Conservation (phyloP, 2,888 invertebrate species). For the Metalampra italica region DNA sequence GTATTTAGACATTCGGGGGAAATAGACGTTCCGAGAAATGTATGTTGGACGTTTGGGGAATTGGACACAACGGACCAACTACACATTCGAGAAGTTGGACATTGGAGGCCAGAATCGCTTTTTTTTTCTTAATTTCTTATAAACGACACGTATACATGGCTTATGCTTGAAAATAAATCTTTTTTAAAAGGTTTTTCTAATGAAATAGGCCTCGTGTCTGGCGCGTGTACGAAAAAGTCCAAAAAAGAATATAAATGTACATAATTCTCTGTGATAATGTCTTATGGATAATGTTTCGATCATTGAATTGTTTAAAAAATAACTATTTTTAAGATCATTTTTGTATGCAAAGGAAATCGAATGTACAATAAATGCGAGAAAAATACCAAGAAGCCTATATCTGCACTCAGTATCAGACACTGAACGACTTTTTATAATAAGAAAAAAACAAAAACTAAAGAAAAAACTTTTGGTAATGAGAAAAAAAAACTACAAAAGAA, state of each 20-base stretch:
- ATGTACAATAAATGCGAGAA: background rate
- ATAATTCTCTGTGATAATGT: constrained; percentile 9
- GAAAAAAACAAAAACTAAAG: too few relatives aligned
- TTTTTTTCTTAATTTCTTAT: constrained; percentile 4
- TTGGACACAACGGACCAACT: too few relatives aligned
- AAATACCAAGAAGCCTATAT: background rate
- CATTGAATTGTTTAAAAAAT: background rate
- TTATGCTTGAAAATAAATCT: constrained; percentile 6
- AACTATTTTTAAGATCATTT: constrained; percentile 5
- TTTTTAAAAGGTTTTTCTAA: constrained; percentile 2
- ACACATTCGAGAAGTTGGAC: too few relatives aligned
- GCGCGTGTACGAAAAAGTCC: background rate
- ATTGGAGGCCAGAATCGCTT: too few relatives aligned
- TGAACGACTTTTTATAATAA: too few relatives aligned
- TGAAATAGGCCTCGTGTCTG: constrained; percentile 2
- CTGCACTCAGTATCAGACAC: background rate
- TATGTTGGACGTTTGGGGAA: too few relatives aligned
- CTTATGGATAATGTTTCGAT: constrained; percentile 14
- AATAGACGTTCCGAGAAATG: too few relatives aligned
- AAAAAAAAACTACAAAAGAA: too few relatives aligned
- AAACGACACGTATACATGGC: background rate
- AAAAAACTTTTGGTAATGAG: too few relatives aligned
- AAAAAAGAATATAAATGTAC: constrained; percentile 1
- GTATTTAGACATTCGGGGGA: too few relatives aligned
- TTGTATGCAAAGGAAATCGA: background rate